Base-by-base conservation (phyloP, 2,888 invertebrate genomes). In the Bombylius discolor region DNA sequence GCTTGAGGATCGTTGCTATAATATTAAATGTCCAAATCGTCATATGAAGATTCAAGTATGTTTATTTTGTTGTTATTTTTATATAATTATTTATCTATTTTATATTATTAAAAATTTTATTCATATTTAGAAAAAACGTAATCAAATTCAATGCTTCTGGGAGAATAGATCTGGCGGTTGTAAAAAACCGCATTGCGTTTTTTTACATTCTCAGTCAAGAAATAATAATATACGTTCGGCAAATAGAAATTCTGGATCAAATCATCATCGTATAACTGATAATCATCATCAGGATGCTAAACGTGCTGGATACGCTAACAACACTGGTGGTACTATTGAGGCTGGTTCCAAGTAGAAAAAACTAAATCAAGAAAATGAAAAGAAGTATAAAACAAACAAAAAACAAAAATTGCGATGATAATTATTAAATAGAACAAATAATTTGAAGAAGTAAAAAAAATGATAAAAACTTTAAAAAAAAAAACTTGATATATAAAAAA, bases 101-200 rank as follows among this genome's bases (percentile, higher is more conserved):
- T 12, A 9, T 44, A 12, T 44, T 44, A 12, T 13, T 44, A 9
- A 12, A 9, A 52, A 47, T 54, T 42, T 52, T 56, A 59, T 53
- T 55, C 52, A 58, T 57, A 50, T 72, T 77, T 72, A 88, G 87
- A 87, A 87, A 81, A 86, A 89, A 71, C 82, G 89, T 61, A 84
- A 85, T 74, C 81, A 80, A 62, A 89, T 88, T 67, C 86, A 86
- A 3, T 92, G 92, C 73, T 91, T 87, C 71, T 92, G 89, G 88
- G 91, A 91, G 75, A 82, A 79, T 62, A 89, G 90, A 73, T 88
- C 89, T 0, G 80, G 83, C 11, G 92, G 92, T 4, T 92, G 92
- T 70, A 81, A 83, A 64, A 91, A 90, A 74, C 85, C 85, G 56
- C 87, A 89, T 70, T 92, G 92, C 74, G 84, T 87, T 0, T 92